Conservation (phyloP, 2,113 vertebrate genomes). For the Taxidea taxus region DNA sequence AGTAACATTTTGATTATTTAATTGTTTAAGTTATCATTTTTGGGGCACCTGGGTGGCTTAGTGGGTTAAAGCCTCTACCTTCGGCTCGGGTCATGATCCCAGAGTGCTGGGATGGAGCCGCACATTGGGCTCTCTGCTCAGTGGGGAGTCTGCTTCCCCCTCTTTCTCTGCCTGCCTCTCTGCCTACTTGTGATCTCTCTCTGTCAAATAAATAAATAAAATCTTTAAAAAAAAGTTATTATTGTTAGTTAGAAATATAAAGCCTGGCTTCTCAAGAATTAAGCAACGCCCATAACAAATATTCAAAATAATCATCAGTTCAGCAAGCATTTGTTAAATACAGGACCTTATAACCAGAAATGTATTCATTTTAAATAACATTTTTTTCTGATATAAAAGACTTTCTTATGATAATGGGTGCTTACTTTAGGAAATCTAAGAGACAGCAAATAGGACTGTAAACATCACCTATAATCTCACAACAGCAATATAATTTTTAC, state of each 20-base stretch:
- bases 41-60: neutral
- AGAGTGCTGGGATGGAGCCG: no score
- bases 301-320: slow-evolving; percentile 8
- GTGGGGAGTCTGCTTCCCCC: no score
- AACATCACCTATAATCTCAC: neutral
- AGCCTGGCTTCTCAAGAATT: neutral
- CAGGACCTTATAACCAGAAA: neutral
- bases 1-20: neutral
- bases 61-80: no score
- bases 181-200: no score
- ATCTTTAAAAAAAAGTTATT: neutral
- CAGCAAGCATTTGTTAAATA: neutral
- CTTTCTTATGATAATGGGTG: neutral
- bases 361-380: neutral
- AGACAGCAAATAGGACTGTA: neutral
- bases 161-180: no score
- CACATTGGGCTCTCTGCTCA: no score
- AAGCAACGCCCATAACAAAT: neutral
- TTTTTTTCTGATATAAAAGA: neutral
- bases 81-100: no score
- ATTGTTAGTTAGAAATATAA: neutral
- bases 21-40: neutral
- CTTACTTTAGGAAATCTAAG: neutral
- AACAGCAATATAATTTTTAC: neutral
- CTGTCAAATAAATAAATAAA: no score